Conservation (phyloP, 2,888 invertebrate genomes). For the Belgica antarctica region DNA sequence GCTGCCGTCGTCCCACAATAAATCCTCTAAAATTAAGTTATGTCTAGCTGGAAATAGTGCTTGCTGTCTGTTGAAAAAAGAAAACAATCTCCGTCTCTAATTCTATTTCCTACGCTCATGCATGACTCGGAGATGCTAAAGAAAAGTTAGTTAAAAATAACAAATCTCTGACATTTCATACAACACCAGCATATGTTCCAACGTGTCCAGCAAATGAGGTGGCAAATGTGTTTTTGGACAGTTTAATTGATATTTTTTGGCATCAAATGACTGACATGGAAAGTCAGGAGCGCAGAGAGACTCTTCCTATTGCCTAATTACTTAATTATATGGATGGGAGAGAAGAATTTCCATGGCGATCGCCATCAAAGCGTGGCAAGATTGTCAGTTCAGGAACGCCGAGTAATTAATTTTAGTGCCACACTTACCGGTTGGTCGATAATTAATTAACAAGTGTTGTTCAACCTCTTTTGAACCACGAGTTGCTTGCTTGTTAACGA, state of each 20-base stretch:
- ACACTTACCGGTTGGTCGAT: no score
- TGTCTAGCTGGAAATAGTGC: conserved; percentile 38
- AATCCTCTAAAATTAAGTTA: not conserved
- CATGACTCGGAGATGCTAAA: no score
- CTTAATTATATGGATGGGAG: conserved; percentile 1
- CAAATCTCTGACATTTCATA: conserved; percentile 37
- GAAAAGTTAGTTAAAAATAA: conserved; percentile 42
- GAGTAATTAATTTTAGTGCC: no score
- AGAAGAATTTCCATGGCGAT: conserved; percentile 1
- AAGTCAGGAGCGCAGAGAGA: not conserved
- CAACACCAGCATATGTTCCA: conserved; percentile 39
- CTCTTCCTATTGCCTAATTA: conserved; percentile 12
- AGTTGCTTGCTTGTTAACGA: no score
- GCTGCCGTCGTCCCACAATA: not conserved
- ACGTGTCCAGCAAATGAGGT: conserved; percentile 21
- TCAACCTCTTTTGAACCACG: no score
- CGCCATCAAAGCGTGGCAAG: not conserved
- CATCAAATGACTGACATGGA: conserved; percentile 3
- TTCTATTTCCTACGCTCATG: conserved; percentile 11
- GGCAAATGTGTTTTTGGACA: conserved; percentile 32
- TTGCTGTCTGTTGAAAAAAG: conserved; percentile 14
- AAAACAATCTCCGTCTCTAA: not conserved
- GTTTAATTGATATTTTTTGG: conserved; percentile 36
- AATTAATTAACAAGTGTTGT: no score
- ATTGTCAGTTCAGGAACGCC: no score